phyloP scores from a whole-genome alignment of 1,140 invertebrate genomes.

The Drosophila punjabiensis region DNA sequence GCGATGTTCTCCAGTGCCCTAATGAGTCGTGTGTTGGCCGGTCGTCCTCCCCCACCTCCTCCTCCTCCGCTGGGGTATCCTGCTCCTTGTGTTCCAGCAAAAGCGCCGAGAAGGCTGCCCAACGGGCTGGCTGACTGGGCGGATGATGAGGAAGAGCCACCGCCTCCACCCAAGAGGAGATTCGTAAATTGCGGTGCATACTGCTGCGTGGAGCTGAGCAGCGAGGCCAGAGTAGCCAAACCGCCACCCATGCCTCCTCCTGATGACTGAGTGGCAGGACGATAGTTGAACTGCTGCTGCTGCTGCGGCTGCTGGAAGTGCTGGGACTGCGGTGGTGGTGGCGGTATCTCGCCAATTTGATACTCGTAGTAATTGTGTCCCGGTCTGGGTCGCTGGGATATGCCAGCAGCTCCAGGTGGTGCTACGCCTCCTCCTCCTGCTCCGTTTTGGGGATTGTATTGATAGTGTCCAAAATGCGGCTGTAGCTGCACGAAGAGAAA shows the following conservation, averaged over 20 bases:
- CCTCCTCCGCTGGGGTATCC: conserved; percentile 31
- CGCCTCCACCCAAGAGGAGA: conserved; percentile 72
- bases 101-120: conserved; percentile 73
- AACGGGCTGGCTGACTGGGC: conserved; percentile 55
- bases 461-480: conserved; percentile 46
- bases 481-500: conserved; percentile 12
- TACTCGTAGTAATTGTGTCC: conserved; percentile 82
- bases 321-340: conserved; percentile 55
- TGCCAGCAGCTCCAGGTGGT: conserved; percentile 22
- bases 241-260: conserved; percentile 39
- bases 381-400: conserved; percentile 53
- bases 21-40: conserved; percentile 84
- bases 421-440: background rate
- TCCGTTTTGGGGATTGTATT: conserved; percentile 39
- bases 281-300: conserved; percentile 75
- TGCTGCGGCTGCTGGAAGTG: conserved; percentile 51
- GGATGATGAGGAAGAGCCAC: conserved; percentile 41
- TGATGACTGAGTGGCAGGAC: conserved; percentile 50
- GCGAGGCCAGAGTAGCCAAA: conserved; percentile 73
- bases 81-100: conserved; percentile 46
- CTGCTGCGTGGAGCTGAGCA: conserved; percentile 71
- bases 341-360: conserved; percentile 81
- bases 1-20: conserved; percentile 90
- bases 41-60: conserved; percentile 37
- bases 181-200: conserved; percentile 84